A percentile compares a stretch with the other conserved stretches of the same genome.
Evolutionary conservation across 2,888 invertebrate genomes (phyloP).

Genomic region (Hydrotaea diabolus): DNA sequence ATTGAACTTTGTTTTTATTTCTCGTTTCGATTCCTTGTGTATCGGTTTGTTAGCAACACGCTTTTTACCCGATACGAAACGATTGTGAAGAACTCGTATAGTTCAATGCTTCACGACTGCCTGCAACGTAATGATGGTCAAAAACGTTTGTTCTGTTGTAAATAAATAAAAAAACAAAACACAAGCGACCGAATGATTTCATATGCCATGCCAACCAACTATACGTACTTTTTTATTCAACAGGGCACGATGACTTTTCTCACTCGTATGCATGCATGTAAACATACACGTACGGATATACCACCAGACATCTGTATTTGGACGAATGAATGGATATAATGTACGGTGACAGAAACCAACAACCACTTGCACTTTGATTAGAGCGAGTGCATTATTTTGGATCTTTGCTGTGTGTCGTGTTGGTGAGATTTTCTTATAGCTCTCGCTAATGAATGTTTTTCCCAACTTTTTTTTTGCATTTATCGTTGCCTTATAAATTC

Average conservation of each 20-base stretch:
- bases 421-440: constrained; percentile 37
- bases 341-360: background rate
- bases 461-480: background rate
- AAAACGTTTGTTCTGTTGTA: constrained; percentile 56
- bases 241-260: background rate
- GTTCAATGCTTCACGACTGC: constrained; percentile 48
- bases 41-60: constrained; percentile 21
- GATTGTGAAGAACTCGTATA: constrained; percentile 37
- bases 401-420: constrained; percentile 47
- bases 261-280: background rate
- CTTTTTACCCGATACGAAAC: constrained; percentile 40
- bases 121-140: constrained; percentile 55
- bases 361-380: constrained; percentile 27
- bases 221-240: constrained; percentile 27
- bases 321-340: background rate
- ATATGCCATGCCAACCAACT: constrained; percentile 10
- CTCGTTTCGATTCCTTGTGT: background rate
- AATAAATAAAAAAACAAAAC: constrained; percentile 47
- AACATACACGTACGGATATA: background rate
- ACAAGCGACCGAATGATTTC: background rate
- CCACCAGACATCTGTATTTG: background rate
- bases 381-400: constrained; percentile 7
- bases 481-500: constrained; percentile 24
- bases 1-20: background rate
- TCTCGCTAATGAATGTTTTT: constrained; percentile 19